Conservation (phyloP, 2,888 invertebrate species). For the Microplitis deprimator region DNA sequence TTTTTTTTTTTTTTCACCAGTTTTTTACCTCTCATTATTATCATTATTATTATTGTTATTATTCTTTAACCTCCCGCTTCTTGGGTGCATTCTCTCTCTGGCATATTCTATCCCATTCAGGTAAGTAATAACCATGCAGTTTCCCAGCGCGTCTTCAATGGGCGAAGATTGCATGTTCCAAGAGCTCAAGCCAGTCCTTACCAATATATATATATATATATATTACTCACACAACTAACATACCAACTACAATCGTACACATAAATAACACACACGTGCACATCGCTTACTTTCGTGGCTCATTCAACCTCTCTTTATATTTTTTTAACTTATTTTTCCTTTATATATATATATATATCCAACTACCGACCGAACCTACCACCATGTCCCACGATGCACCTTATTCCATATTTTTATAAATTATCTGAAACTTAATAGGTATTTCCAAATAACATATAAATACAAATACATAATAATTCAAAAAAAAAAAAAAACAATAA, state of each 20-base stretch:
- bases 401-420: not conserved
- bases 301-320: slow-evolving; percentile 15
- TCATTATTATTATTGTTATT: slow-evolving; percentile 47
- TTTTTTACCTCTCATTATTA: slow-evolving; percentile 19
- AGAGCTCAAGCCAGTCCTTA: slow-evolving; percentile 63
- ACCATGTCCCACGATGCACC: not conserved
- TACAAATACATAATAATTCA: too few relatives aligned
- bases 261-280: not conserved
- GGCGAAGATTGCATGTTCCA: slow-evolving; percentile 70
- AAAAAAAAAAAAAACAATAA: too few relatives aligned
- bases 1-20: slow-evolving; percentile 13
- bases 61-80: slow-evolving; percentile 34
- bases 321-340: slow-evolving; percentile 18
- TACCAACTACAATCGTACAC: not conserved
- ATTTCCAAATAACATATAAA: too few relatives aligned
- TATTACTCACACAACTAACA: slow-evolving; percentile 32
- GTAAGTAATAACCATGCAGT: slow-evolving; percentile 70
- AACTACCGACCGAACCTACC: not conserved
- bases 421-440: not conserved
- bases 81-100: slow-evolving; percentile 45
- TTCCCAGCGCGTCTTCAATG: slow-evolving; percentile 71
- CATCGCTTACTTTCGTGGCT: not conserved
- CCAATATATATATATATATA: slow-evolving; percentile 51
- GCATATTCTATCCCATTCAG: slow-evolving; percentile 66
- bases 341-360: slow-evolving; percentile 6